These are phyloP conservation scores for Drosophila tropicalis DNA, from an alignment of 1,140 invertebrate species.

Conservation along the genomic window DNA sequence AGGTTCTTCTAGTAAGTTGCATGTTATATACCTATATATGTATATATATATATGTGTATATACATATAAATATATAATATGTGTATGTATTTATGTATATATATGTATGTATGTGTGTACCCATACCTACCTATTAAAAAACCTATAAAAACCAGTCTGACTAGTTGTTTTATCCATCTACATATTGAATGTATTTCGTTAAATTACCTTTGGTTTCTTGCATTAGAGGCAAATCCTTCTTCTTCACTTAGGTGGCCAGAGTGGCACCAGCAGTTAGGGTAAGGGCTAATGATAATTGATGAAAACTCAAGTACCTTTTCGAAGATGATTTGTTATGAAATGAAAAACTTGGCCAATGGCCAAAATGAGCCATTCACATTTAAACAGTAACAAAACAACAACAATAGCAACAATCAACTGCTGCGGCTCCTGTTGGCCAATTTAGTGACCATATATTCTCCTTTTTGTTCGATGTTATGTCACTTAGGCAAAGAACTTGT, in stretches of 20 bases:
- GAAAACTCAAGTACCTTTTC: background rate
- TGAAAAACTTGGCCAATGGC: background rate
- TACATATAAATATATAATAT: conserved; percentile 28
- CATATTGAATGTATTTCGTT: conserved; percentile 13
- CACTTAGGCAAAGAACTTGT: background rate
- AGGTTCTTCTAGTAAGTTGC: conserved; percentile 83
- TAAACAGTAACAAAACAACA: background rate
- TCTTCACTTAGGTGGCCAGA: background rate
- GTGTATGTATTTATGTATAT: conserved; percentile 33
- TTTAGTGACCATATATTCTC: background rate
- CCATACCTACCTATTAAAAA: background rate
- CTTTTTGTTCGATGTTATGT: conserved; percentile 5
- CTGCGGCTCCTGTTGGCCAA: conserved; percentile 6
- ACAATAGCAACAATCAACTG: background rate
- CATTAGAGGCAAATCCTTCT: conserved; percentile 11
- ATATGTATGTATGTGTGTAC: conserved; percentile 31
- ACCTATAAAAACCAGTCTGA: background rate
- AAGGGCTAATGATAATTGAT: background rate
- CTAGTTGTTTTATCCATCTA: conserved; percentile 14
- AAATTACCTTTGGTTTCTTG: conserved; percentile 8
- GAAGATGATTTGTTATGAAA: too few species aligned
- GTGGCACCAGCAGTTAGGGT: conserved; percentile 6
- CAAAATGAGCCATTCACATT: background rate
- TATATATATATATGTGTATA: too few species aligned
- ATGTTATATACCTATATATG: conserved; percentile 43